These are phyloP conservation scores for Oxyruncus cristatus DNA, from an alignment of 2,113 vertebrate genomes.

Conservation along the genomic window DNA sequence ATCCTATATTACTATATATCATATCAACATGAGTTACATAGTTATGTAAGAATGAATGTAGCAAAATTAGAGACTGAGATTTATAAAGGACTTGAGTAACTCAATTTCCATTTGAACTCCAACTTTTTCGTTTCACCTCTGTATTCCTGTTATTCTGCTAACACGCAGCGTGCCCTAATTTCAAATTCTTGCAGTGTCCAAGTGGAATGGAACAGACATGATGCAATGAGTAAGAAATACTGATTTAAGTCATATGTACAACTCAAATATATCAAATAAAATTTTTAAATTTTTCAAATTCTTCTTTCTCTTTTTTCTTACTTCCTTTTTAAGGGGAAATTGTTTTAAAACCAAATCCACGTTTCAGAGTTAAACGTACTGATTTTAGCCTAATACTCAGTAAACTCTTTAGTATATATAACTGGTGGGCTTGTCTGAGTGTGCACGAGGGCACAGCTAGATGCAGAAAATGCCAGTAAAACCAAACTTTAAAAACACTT, in stretches of 20 bases:
- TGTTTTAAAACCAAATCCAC: neutral
- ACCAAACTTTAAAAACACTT: neutral
- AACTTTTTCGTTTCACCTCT: neutral
- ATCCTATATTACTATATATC: neutral
- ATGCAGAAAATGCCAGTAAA: neutral
- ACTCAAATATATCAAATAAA: neutral
- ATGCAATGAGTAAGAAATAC: neutral
- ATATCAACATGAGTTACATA: neutral
- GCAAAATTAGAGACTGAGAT: neutral
- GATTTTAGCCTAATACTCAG: neutral
- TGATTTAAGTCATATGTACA: neutral
- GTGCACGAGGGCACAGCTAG: rapidly evolving
- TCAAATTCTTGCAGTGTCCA: neutral
- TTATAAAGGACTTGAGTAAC: neutral
- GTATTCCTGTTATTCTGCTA: neutral
- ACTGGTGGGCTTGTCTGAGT: neutral
- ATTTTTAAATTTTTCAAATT: neutral
- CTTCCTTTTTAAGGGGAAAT: neutral
- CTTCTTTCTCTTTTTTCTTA: neutral
- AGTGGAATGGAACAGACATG: neutral
- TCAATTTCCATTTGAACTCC: neutral
- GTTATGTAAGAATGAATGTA: neutral
- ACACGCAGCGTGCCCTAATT: neutral
- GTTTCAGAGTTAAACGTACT: neutral
- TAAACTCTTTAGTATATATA: neutral